Evolutionary conservation across 2,113 vertebrate species (phyloP), one percentile per base, ranked within the genome.

Genomic region (Trinectes maculatus): DNA sequence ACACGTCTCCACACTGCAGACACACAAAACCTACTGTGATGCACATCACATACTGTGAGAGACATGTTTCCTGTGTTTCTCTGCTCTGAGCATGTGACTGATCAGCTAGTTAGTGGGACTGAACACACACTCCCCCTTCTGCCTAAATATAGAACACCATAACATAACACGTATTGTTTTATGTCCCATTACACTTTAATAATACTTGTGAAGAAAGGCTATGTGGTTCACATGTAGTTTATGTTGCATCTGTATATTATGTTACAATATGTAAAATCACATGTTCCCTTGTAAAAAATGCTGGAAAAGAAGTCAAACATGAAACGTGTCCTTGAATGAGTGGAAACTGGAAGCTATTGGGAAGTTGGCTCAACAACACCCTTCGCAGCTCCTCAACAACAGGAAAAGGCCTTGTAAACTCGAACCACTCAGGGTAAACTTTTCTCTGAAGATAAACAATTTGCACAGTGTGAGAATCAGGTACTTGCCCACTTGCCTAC

Each of bases 391-490:
- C 31, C 37, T 31, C 47, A 77, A 66, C 42, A 65, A 84, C 80
- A 85, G 80, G 80, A 87, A 82, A 72, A 65, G 57, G 52, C 36
- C 33, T 80, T 59, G 61, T 58, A 60, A 80, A 72, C 56, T 60
- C 68, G 47, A 55, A 56, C 9, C 13, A 22, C 19, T 66, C 55
- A 19, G 39, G 55, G 18, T 29, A 37, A 76, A 53, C 57, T 26
- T 55, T 55, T 63, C 26, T 36, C 43, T 44, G 18, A 63, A 33
- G 28, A 8, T 52, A 59, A 49, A 66, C 34, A 58, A 42, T 34
- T 65, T 19, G 47, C 26, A 9, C 31, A 13, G 34, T 13, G 47
- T 15, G 39, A 28, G 42, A 60, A 59, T 44, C 0, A 16, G 29
- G n/a, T n/a, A n/a, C n/a, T n/a, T n/a, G n/a, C n/a, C 64, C 19